Evolutionary conservation across 1,140 invertebrate genomes (phyloP).

Genomic region (Gerris buenoi): DNA sequence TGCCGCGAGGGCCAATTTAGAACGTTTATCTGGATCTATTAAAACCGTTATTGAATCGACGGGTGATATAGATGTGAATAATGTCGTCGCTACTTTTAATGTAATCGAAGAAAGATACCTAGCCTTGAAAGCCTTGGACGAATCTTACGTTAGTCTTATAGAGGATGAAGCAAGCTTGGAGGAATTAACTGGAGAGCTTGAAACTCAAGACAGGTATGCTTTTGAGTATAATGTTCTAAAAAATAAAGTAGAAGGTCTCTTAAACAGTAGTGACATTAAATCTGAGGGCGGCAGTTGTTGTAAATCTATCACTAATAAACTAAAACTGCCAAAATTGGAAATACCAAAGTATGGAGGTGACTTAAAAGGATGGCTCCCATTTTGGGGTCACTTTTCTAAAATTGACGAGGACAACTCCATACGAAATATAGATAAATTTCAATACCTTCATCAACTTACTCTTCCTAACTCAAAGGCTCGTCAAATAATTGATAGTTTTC

Average conservation of each 20-base stretch:
- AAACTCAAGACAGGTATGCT: not conserved
- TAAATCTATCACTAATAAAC: not conserved
- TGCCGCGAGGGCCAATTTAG: not conserved
- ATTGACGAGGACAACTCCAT: slow-evolving; percentile 22
- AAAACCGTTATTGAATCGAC: not conserved
- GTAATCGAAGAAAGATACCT: not conserved
- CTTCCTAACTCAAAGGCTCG: slow-evolving; percentile 13
- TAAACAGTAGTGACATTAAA: not conserved
- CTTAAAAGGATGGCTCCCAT: slow-evolving; percentile 24
- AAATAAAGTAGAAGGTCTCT: not conserved
- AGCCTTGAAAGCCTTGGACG: not conserved
- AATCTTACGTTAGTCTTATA: not conserved
- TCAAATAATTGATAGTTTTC: slow-evolving; percentile 22
- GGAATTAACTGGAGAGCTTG: not conserved
- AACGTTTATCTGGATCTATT: not conserved
- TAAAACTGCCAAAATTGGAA: slow-evolving; percentile 12
- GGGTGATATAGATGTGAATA: not conserved
- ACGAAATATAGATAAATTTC: slow-evolving; percentile 22
- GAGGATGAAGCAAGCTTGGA: not conserved
- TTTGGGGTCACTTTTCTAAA: slow-evolving; percentile 25
- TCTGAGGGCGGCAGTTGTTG: not conserved
- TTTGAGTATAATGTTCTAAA: not conserved
- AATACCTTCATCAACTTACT: not conserved
- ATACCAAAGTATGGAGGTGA: slow-evolving; percentile 23
- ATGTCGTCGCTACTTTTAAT: not conserved